Evolutionary conservation across 2,797 vertebrate genomes (phyloP).

Genomic region (Propithecus deckenii): DNA sequence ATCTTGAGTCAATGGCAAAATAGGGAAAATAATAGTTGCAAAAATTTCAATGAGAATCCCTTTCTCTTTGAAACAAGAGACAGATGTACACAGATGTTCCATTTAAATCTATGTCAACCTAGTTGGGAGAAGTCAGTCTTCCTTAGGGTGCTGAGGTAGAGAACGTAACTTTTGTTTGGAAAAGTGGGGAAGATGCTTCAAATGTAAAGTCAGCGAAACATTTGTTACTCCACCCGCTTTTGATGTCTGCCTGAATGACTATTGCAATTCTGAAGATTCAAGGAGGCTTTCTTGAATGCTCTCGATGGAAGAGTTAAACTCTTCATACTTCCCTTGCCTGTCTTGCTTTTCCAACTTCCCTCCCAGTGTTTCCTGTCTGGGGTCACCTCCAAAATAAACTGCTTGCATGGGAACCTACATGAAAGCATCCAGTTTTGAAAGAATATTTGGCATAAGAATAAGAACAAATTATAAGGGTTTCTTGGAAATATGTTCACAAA

Average conservation of each 20-base stretch:
- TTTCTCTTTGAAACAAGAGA: neutral
- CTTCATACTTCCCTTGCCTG: neutral
- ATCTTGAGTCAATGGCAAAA: neutral
- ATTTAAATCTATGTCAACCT: neutral
- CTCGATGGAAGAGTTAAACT: neutral
- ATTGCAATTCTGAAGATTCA: neutral
- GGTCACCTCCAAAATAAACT: neutral
- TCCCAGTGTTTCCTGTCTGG: neutral
- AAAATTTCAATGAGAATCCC: neutral
- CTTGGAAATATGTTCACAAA: neutral
- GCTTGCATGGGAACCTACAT: neutral
- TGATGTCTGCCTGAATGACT: neutral
- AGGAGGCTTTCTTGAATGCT: neutral
- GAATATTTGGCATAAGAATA: neutral
- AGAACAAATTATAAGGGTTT: neutral
- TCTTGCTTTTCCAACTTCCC: neutral
- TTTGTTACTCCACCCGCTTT: neutral
- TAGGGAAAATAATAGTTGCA: neutral
- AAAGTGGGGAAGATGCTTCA: slow-evolving; percentile 1
- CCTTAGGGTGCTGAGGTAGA: neutral
- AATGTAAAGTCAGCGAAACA: neutral
- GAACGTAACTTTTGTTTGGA: neutral
- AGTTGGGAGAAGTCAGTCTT: neutral
- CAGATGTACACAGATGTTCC: neutral
- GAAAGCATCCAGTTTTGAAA: neutral